These are phyloP conservation scores for Gambelia wislizenii DNA, from an alignment of 2,797 vertebrate species.

Conservation along the genomic window DNA sequence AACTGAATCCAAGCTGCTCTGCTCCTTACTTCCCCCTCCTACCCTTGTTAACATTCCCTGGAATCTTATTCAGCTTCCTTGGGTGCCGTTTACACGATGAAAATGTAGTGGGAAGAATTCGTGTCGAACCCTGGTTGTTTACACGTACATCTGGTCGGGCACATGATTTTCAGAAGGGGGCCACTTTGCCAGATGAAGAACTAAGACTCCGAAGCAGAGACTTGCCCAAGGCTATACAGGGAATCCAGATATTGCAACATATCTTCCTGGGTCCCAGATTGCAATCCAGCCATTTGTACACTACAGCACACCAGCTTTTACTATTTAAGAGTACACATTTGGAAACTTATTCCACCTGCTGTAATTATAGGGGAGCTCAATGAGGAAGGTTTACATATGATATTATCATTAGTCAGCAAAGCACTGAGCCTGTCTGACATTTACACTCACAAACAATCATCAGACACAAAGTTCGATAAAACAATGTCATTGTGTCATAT, in stretches of 20 bases:
- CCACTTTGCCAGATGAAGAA: background rate
- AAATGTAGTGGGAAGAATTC: too few species aligned
- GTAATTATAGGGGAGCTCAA: constrained; percentile 26
- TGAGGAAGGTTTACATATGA: background rate
- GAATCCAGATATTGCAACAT: background rate
- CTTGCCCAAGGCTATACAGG: background rate
- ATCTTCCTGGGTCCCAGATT: background rate
- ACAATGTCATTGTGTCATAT: constrained; percentile 49
- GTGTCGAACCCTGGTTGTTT: too few species aligned
- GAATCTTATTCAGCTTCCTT: too few species aligned
- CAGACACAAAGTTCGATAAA: constrained; percentile 35
- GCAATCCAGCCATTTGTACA: background rate
- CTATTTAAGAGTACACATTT: constrained; percentile 31
- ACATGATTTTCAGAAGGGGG: too few species aligned
- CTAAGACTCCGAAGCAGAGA: background rate
- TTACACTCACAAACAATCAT: constrained; percentile 12
- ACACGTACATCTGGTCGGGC: too few species aligned
- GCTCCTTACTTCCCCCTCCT: too few species aligned
- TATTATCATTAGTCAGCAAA: constrained; percentile 58
- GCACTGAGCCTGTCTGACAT: fast-evolving
- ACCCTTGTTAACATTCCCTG: too few species aligned
- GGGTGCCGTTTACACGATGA: too few species aligned
- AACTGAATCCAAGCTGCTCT: too few species aligned
- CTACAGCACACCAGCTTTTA: background rate
- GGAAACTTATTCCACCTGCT: constrained; percentile 26